Percentiles rank a stretch among this genome's conserved stretches.
Conservation (phyloP, 1,140 invertebrate genomes). For the Andricus grossulariae region DNA sequence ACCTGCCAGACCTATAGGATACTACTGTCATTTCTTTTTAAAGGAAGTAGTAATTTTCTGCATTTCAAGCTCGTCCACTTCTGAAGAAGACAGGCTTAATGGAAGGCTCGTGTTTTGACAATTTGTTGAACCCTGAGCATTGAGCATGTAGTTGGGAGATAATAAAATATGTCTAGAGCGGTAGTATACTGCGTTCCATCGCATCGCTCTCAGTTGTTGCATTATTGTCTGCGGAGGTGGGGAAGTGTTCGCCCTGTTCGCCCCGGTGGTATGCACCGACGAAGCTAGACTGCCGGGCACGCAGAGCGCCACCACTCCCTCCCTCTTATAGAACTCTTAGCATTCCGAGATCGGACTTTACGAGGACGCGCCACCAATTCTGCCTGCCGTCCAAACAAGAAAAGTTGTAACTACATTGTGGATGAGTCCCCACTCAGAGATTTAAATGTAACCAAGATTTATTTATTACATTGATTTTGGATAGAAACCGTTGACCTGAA, state of each 20-base stretch:
- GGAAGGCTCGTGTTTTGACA: constrained; percentile 1
- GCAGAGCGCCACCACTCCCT: not conserved
- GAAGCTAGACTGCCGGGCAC: constrained; percentile 23
- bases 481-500: too few species aligned
- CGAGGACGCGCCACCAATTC: constrained; percentile 9
- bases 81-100: not conserved
- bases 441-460: too few species aligned
- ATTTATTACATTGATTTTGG: too few species aligned
- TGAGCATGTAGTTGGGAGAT: not conserved
- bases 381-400: not conserved
- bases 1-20: too few species aligned
- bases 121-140: not conserved
- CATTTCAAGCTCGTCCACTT: too few species aligned
- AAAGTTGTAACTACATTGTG: too few species aligned
- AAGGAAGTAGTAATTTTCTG: too few species aligned
- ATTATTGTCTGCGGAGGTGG: constrained; percentile 5
- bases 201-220: not conserved
- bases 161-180: constrained; percentile 1
- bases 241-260: constrained; percentile 6
- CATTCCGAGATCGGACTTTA: constrained; percentile 2
- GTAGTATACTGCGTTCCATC: not conserved
- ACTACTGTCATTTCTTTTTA: too few species aligned
- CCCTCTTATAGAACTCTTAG: constrained; percentile 22
- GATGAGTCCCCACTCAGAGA: too few species aligned
- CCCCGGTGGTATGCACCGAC: constrained; percentile 1